Base-by-base conservation (phyloP, 1,140 invertebrate genomes). In the Wiebesia pumilae region DNA sequence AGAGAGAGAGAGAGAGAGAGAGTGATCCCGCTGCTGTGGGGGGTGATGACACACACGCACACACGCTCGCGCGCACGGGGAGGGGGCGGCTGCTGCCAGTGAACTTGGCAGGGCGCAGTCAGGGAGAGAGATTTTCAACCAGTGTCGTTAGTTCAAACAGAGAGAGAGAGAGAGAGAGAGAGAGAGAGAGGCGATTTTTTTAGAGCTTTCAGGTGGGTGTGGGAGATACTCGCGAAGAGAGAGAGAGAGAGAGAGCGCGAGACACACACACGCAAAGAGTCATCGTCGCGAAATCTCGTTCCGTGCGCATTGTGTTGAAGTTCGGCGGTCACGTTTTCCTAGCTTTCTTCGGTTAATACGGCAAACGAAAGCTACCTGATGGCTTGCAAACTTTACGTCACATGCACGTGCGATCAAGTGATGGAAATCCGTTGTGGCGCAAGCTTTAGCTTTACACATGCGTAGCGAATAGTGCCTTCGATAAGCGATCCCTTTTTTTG, bases 151-250 rank as follows among this genome's bases (percentile, higher is more conserved):
- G n/a, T 54, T 54, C 10, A 14, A 27, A 3, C 6, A 47, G 43
- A 47, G 54, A 58, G 54, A 12, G n/a, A 33, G 27, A n/a, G 65
- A 33, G 65, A 69, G 47, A 38, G 79, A 19, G 47, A 73, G 81
- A 73, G 65, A 12, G 33, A 58, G 43, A 54, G 47, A 30, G 69
- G 10, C 4, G 33, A 27, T 9, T 84, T 84, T 83, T 84, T 65
- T 19, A 77, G 83, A 78, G 73, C 83, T 84, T 84, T 84, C 54
- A 84, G 85, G 85, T 85, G 83, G 83, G 87, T 88, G 83, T 83
- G 82, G 87, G 86, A 78, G 71, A n/a, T 75, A 75, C 71, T 21
- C n/a, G 30, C 38, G 35, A 43, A 3, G 9, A 51, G n/a, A 35
- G 33, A n/a, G 30, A 40, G 69, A 58, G 47, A 75, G 51, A 83